phyloP scores from a whole-genome alignment of 2,113 vertebrate species.

The Poecilia latipinna region DNA sequence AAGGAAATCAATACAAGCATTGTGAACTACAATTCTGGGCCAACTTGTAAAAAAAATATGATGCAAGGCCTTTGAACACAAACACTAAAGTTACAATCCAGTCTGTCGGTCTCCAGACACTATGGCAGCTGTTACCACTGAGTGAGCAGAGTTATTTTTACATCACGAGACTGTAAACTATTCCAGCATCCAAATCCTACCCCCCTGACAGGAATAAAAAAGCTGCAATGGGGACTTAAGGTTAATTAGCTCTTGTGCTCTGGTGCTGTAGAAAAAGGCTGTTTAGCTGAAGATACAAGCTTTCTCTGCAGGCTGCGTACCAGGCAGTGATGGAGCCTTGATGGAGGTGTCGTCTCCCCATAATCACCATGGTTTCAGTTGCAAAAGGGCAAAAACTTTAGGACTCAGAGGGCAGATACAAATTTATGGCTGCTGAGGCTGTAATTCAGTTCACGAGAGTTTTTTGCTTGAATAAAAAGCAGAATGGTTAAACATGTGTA shows the following conservation, averaged over 20 bases:
- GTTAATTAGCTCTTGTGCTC: slow-evolving; percentile 35
- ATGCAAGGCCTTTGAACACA: slow-evolving; percentile 23
- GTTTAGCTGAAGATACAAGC: background rate
- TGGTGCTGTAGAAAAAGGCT: slow-evolving; percentile 15
- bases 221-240: slow-evolving; percentile 23
- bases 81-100: slow-evolving; percentile 60
- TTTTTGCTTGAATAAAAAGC: slow-evolving; percentile 1
- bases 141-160: slow-evolving; percentile 75
- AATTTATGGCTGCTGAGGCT: slow-evolving; percentile 21
- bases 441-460: slow-evolving; percentile 5
- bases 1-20: background rate
- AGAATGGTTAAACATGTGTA: background rate
- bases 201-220: slow-evolving; percentile 43
- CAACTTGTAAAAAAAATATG: background rate
- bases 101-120: slow-evolving; percentile 45
- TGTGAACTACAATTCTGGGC: background rate
- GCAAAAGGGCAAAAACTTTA: slow-evolving; percentile 62
- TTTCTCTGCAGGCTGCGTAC: slow-evolving; percentile 40
- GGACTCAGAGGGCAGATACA: slow-evolving; percentile 19
- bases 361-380: slow-evolving; percentile 69
- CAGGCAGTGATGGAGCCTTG: slow-evolving; percentile 33
- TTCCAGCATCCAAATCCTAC: slow-evolving; percentile 47
- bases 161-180: slow-evolving; percentile 60
- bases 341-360: slow-evolving; percentile 34
- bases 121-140: slow-evolving; percentile 70